Conservation (phyloP, 1,140 invertebrate genomes). For the Cydia pomonella region DNA sequence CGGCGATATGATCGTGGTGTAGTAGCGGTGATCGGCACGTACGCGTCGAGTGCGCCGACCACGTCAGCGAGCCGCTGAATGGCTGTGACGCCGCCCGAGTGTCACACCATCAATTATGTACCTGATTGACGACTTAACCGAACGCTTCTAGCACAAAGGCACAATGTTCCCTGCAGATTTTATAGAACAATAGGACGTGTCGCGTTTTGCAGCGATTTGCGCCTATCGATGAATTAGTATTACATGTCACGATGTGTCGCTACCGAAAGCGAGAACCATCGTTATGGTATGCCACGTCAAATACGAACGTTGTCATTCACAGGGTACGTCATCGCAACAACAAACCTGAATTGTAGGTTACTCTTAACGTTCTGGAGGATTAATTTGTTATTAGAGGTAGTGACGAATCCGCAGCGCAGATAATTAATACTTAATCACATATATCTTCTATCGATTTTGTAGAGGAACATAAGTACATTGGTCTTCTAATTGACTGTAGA, state of each 20-base stretch:
- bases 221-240: constrained; percentile 15
- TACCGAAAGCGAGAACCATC: neutral
- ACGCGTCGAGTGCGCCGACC: constrained; percentile 62
- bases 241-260: neutral
- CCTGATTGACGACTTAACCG: constrained; percentile 70
- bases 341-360: neutral
- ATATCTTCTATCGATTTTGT: too few relatives aligned
- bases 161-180: constrained; percentile 32
- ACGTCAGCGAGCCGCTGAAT: constrained; percentile 65
- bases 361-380: too few relatives aligned
- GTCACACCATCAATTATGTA: constrained; percentile 63
- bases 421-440: too few relatives aligned
- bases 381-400: too few relatives aligned
- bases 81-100: constrained; percentile 52
- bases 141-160: constrained; percentile 35
- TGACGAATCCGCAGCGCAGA: too few relatives aligned
- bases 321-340: neutral
- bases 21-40: constrained; percentile 72
- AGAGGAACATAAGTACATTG: too few relatives aligned
- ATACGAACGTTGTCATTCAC: neutral
- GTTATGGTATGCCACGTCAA: neutral
- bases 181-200: constrained; percentile 30
- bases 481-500: too few relatives aligned
- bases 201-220: constrained; percentile 21
- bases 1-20: constrained; percentile 61